Evolutionary conservation across 2,797 vertebrate genomes (phyloP), one percentile per base, ranked within the genome.

Genomic region (Bradypus variegatus): DNA sequence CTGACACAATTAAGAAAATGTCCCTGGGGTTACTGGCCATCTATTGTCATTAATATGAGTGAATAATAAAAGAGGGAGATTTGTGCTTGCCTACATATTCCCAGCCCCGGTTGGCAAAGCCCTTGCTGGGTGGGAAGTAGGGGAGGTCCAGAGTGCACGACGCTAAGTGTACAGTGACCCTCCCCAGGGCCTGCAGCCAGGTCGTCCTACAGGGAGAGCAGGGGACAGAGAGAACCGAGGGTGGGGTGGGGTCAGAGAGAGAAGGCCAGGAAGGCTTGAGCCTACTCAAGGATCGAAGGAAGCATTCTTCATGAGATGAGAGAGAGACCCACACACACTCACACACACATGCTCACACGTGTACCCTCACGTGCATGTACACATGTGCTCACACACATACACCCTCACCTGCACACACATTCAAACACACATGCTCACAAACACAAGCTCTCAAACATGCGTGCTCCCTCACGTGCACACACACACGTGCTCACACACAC

Each of bases 1-100:
- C 41, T 29, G 8, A 27, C 0, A 0, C 1, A 2, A 23, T 14
- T 13, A 45, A 4, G 18, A 25, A 18, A 62, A 55, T 15, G 31
- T n/a, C 75, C 75, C 13, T 33, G 65, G 72, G 65, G 55, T 6
- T 8, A 11, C 65, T 15, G 62, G 62, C 77, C 78, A 53, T 19
- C 12, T 58, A 53, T 33, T 25, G 73, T 58, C 21, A 1, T 29
- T 18, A 29, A 3, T 2, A 41, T 2, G 13, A 27, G 21, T 25
- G 64, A 11, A 5, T 27, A 10, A 2, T n/a, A 58, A 33, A 76
- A 53, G 13, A 16, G 15, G 18, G 36, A 25, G 31, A 48, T 2
- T 19, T 64, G 36, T 21, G 8, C 11, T 5, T 1, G 1, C 36
- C 9, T n/a, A 4, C 11, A 13, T 11, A 36, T 38, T 2, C 77